Conservation (phyloP, 2,797 vertebrate species). For the Esox masquinongy region DNA sequence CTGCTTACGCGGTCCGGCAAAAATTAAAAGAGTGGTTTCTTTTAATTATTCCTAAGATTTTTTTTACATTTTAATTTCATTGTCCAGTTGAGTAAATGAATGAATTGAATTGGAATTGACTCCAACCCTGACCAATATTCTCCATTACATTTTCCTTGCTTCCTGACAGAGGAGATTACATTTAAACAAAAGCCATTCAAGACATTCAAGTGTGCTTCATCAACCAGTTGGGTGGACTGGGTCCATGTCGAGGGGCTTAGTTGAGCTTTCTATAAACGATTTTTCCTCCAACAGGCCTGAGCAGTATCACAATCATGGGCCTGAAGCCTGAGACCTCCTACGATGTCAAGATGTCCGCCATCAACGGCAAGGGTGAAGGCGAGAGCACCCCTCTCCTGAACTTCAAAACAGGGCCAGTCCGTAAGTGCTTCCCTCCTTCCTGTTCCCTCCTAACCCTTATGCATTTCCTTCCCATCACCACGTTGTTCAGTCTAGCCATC, state of each 20-base stretch:
- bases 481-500: slow-evolving; percentile 42
- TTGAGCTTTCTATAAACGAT: slow-evolving; percentile 4
- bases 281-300: slow-evolving; percentile 71
- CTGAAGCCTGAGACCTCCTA: slow-evolving; percentile 91
- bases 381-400: slow-evolving; percentile 79
- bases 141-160: not conserved
- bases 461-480: slow-evolving; percentile 34
- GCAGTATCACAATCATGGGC: slow-evolving; percentile 80
- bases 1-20: no score
- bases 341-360: slow-evolving; percentile 85
- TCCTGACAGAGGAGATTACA: no score
- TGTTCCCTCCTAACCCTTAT: slow-evolving; percentile 15
- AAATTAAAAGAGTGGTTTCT: no score
- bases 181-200: not conserved
- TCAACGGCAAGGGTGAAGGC: slow-evolving; percentile 94
- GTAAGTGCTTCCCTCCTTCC: slow-evolving; percentile 81
- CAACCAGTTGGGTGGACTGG: not conserved
- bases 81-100: no score
- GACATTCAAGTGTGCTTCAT: not conserved
- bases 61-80: no score
- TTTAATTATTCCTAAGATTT: no score
- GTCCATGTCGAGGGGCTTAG: not conserved
- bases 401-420: slow-evolving; percentile 94
- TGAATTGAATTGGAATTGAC: no score
- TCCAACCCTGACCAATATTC: no score